These are phyloP conservation scores for Atractosteus spatula DNA, from an alignment of 2,113 vertebrate species.

Conservation along the genomic window DNA sequence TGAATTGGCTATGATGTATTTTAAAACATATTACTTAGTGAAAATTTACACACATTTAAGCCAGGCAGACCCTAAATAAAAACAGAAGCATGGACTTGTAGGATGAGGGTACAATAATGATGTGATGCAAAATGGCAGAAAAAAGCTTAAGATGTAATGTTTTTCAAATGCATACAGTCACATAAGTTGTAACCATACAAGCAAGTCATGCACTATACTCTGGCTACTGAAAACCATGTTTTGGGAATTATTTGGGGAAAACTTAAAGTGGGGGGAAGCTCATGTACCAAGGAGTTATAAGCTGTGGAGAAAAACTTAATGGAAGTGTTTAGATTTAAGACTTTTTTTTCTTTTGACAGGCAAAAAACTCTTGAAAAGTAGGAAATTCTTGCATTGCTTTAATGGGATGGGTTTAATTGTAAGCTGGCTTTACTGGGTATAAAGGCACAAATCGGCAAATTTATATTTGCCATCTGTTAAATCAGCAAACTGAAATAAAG, in stretches of 20 bases:
- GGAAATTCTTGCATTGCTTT: slow-evolving; percentile 68
- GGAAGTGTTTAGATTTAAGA: slow-evolving; percentile 68
- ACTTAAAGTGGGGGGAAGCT: slow-evolving; percentile 41
- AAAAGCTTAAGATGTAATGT: slow-evolving; percentile 60
- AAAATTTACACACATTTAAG: slow-evolving; percentile 46
- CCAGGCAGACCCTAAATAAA: slow-evolving; percentile 44
- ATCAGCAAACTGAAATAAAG: slow-evolving; percentile 74
- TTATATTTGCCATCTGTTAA: slow-evolving; percentile 80
- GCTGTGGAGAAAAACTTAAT: slow-evolving; percentile 59
- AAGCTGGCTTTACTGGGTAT: slow-evolving; percentile 68
- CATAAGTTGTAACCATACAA: slow-evolving; percentile 66
- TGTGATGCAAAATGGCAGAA: slow-evolving; percentile 64
- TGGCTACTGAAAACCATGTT: slow-evolving; percentile 76
- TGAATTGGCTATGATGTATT: slow-evolving; percentile 76
- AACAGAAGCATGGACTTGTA: slow-evolving; percentile 68
- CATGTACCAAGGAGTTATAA: slow-evolving; percentile 51
- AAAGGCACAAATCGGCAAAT: slow-evolving; percentile 55
- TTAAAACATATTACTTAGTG: slow-evolving; percentile 62
- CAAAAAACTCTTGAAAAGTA: slow-evolving; percentile 69
- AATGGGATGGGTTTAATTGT: slow-evolving; percentile 73
- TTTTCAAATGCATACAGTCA: slow-evolving; percentile 44
- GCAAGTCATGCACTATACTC: slow-evolving; percentile 78
- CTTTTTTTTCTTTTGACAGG: slow-evolving; percentile 69
- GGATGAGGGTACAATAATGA: slow-evolving; percentile 48
- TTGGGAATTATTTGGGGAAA: slow-evolving; percentile 40